Conservation (phyloP, 2,797 vertebrate species). For the Aselliscus stoliczkanus region DNA sequence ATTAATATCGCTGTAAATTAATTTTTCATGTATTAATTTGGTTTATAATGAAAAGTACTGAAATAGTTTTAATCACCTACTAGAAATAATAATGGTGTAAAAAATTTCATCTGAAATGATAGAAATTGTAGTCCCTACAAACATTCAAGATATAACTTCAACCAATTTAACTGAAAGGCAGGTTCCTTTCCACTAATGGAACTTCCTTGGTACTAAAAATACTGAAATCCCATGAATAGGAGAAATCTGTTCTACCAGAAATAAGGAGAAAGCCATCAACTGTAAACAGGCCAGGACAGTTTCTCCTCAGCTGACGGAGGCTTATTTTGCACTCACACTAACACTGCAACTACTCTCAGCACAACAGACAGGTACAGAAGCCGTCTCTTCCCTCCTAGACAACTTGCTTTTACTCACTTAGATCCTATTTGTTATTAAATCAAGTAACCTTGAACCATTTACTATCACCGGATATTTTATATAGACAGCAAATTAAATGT, state of each 20-base stretch:
- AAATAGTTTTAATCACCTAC: background rate
- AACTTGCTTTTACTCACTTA: background rate
- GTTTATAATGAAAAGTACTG: background rate
- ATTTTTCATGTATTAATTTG: background rate
- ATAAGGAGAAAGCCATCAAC: conserved; percentile 47
- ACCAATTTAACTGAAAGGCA: background rate
- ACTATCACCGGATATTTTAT: conserved; percentile 43
- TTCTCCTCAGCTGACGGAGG: conserved; percentile 50
- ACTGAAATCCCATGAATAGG: background rate
- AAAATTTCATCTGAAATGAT: background rate
- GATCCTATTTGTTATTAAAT: background rate
- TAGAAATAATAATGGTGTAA: background rate
- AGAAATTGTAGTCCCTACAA: background rate
- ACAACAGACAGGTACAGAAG: background rate
- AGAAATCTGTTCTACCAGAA: background rate
- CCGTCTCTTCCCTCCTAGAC: background rate
- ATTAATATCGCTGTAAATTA: background rate
- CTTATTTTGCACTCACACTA: background rate
- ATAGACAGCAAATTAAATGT: background rate
- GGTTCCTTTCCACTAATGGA: background rate
- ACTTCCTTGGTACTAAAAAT: conserved; percentile 22
- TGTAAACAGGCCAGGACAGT: conserved; percentile 64
- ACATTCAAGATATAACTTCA: background rate
- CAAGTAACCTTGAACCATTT: background rate
- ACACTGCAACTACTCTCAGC: background rate